Percentiles rank a stretch among this genome's conserved stretches.
These are phyloP conservation scores for Mesocentrotus franciscanus DNA, from an alignment of 53 echinoderm and acorn worm species.

Conservation along the genomic window DNA sequence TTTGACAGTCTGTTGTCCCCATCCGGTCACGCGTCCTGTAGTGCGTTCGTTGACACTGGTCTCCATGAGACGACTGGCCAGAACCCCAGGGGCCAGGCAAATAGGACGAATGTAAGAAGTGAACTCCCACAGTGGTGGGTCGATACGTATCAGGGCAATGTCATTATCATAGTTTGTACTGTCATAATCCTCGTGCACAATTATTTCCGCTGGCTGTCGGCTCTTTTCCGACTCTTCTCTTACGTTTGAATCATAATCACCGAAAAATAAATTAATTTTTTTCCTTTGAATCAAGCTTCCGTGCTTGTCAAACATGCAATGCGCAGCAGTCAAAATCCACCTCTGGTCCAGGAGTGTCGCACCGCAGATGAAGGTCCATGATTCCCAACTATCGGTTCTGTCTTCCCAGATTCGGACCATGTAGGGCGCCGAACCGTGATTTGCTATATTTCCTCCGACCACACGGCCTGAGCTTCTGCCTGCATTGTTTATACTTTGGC, in stretches of 20 bases:
- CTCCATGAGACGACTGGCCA: conserved; percentile 33
- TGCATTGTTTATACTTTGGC: not conserved
- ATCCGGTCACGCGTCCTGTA: conserved; percentile 80
- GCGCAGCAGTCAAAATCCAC: conserved; percentile 88
- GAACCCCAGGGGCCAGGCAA: conserved; percentile 72
- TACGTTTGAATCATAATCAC: conserved; percentile 71
- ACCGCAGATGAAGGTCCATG: conserved; percentile 63
- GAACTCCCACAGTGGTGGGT: conserved; percentile 50
- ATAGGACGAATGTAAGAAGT: conserved; percentile 79
- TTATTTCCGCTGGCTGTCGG: conserved; percentile 57
- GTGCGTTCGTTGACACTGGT: too few species aligned
- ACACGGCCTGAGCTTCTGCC: conserved; percentile 52
- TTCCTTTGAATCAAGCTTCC: not conserved
- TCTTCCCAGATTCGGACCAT: conserved; percentile 72
- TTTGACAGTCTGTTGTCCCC: conserved; percentile 67
- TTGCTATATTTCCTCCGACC: conserved; percentile 73
- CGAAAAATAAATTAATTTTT: conserved; percentile 68
- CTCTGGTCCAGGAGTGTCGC: conserved; percentile 78
- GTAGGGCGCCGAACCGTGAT: conserved; percentile 84
- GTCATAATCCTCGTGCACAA: conserved; percentile 31
- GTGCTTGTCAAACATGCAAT: conserved; percentile 60
- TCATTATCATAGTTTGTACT: conserved; percentile 65
- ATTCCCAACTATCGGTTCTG: not conserved
- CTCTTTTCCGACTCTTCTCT: conserved; percentile 57
- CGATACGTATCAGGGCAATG: conserved; percentile 80